Evolutionary conservation across 2,113 vertebrate genomes (phyloP), one percentile per base, ranked within the genome.

Genomic region (Ahaetulla prasina): DNA sequence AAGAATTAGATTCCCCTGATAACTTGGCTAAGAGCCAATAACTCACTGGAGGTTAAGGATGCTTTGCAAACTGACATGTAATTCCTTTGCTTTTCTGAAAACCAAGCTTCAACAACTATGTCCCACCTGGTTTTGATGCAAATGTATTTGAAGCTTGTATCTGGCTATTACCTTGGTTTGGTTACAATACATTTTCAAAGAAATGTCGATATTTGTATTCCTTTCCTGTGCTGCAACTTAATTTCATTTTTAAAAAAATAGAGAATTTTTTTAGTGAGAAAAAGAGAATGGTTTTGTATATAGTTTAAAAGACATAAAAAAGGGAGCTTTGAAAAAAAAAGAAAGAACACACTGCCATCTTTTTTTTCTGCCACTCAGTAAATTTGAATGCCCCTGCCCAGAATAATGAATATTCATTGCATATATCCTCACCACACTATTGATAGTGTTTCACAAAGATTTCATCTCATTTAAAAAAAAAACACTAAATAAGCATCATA

Each of bases 41-140:
- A 98, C 98, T 98, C 97, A 98, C 97, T 97, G 97, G 98, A 98
- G 98, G 98, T 98, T 98, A 98, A 97, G 97, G 97, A 98, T 95
- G 96, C 97, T 98, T 98, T 98, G 97, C 97, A 97, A 90, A 97
- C 95, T 94, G 96, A 97, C 94, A 89, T 95, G 97, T 95, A 96
- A 97, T 96, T 96, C 97, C 97, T 97, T 96, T 96, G 96, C 97
- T 96, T 97, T 97, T 96, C 96, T n/a, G 1, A 95, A 96, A 95
- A 95, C 92, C 91, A 96, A 94, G 90, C 92, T 95, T 95, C 95
- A 96, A 95, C 95, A 96, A 94, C 96, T 94, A 23, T 92, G 89
- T 92, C 96, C 91, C 95, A 93, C 96, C 95, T 95, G 93, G 95
- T 97, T 97, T 97, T 95, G 94, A 92, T 97, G 97, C 96, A 97